Percentiles rank a stretch among this genome's conserved stretches.
phyloP scores from a whole-genome alignment of 2,888 invertebrate genomes.

The Pseudanteris insignis region DNA sequence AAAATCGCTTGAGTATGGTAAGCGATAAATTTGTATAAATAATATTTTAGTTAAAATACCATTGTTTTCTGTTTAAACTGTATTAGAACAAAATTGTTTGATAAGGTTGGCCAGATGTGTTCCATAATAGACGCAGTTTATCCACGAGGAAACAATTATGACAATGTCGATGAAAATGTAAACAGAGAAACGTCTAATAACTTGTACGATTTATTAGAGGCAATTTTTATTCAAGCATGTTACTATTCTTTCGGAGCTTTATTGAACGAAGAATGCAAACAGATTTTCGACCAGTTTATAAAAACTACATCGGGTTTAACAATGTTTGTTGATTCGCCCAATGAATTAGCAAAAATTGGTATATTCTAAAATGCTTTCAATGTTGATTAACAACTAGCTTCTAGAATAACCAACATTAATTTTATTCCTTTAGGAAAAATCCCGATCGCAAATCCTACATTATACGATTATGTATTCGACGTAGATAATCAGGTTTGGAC shows the following conservation, averaged over 20 bases:
- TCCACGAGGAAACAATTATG: slow-evolving; percentile 51
- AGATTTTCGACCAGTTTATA: slow-evolving; percentile 81
- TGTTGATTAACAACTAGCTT: too few relatives aligned
- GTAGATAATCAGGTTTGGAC: slow-evolving; percentile 76
- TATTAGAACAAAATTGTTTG: slow-evolving; percentile 3
- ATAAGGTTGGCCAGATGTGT: slow-evolving; percentile 82
- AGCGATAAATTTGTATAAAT: slow-evolving; percentile 2
- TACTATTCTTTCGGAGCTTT: slow-evolving; percentile 88
- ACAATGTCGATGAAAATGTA: slow-evolving; percentile 54
- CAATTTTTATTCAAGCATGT: slow-evolving; percentile 72
- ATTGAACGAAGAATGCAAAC: slow-evolving; percentile 75
- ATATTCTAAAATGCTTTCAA: too few relatives aligned
- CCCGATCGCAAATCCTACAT: slow-evolving; percentile 75
- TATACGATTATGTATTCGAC: slow-evolving; percentile 87
- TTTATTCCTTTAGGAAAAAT: slow-evolving; percentile 72
- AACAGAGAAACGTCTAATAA: slow-evolving; percentile 66
- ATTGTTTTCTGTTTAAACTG: too few relatives aligned
- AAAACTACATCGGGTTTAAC: slow-evolving; percentile 79
- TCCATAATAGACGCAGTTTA: slow-evolving; percentile 80
- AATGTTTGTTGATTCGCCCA: slow-evolving; percentile 73
- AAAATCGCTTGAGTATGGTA: slow-evolving; percentile 87
- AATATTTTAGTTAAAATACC: too few relatives aligned
- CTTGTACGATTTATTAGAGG: slow-evolving; percentile 55
- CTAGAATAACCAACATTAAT: too few relatives aligned
- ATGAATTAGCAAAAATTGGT: slow-evolving; percentile 74